Evolutionary conservation across 2,113 vertebrate genomes (phyloP).

Genomic region (Chiloscyllium plagiosum): DNA sequence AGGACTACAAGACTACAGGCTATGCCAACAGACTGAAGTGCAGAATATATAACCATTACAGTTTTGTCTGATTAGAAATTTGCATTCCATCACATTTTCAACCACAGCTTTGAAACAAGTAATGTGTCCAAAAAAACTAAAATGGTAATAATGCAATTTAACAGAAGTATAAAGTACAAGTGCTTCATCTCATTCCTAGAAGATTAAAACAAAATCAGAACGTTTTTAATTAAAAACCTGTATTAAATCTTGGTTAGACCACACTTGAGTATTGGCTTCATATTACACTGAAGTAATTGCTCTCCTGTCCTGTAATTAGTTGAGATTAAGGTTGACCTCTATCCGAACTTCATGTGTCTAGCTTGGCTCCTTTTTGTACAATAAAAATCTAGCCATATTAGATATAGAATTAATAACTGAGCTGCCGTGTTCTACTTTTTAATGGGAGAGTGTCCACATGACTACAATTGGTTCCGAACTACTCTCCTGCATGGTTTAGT

Average conservation of each 20-base stretch:
- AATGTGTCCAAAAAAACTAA: not conserved
- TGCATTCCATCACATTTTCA: not conserved
- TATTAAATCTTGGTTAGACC: not conserved
- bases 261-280: too few relatives aligned
- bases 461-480: too few relatives aligned
- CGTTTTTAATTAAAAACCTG: too few relatives aligned
- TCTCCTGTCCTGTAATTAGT: not conserved
- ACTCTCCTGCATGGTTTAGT: too few relatives aligned
- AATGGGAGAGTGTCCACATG: too few relatives aligned
- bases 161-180: not conserved
- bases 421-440: too few relatives aligned
- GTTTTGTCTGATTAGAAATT: not conserved
- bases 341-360: too few relatives aligned
- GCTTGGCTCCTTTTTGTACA: too few relatives aligned
- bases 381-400: too few relatives aligned
- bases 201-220: not conserved
- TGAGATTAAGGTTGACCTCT: not conserved
- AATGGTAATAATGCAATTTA: not conserved
- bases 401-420: too few relatives aligned
- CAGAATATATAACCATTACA: not conserved
- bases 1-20: not conserved
- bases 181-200: not conserved
- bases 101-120: not conserved
- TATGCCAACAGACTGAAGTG: not conserved
- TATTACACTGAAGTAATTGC: not conserved